phyloP scores from a whole-genome alignment of 2,888 invertebrate species.

The Microplitis manilae region DNA sequence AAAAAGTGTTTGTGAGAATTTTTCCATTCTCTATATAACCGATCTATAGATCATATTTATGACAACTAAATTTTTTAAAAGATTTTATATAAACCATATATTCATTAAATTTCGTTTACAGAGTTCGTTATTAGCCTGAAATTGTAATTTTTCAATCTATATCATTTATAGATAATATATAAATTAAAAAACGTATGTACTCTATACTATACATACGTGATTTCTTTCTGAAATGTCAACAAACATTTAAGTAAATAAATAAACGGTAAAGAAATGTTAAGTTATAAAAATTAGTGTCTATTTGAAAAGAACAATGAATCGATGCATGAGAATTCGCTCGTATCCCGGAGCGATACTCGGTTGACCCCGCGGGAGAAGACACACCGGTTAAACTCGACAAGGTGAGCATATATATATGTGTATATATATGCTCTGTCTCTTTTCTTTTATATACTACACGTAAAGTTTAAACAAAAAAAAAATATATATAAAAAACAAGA shows the following conservation, averaged over 20 bases:
- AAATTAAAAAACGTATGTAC: too few species aligned
- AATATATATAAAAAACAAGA: not conserved
- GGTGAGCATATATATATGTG: constrained; percentile 28
- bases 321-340: constrained; percentile 24
- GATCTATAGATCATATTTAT: too few species aligned
- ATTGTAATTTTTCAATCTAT: too few species aligned
- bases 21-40: too few species aligned
- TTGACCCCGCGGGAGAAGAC: constrained; percentile 39
- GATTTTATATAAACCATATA: too few species aligned
- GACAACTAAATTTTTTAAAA: too few species aligned
- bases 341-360: constrained; percentile 33
- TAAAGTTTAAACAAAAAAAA: constrained; percentile 19
- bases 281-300: constrained; percentile 18
- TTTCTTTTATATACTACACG: not conserved
- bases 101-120: too few species aligned
- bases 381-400: constrained; percentile 42
- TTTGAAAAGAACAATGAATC: constrained; percentile 24
- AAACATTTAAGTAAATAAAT: not conserved
- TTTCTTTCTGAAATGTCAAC: not conserved
- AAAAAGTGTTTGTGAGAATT: too few species aligned
- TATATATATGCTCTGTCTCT: constrained; percentile 1
- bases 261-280: not conserved
- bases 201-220: too few species aligned
- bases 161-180: too few species aligned
- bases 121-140: too few species aligned